Percentiles rank a stretch among this genome's conserved stretches.
phyloP scores from a whole-genome alignment of 2,888 invertebrate genomes.

The Adelphocoris suturalis region DNA sequence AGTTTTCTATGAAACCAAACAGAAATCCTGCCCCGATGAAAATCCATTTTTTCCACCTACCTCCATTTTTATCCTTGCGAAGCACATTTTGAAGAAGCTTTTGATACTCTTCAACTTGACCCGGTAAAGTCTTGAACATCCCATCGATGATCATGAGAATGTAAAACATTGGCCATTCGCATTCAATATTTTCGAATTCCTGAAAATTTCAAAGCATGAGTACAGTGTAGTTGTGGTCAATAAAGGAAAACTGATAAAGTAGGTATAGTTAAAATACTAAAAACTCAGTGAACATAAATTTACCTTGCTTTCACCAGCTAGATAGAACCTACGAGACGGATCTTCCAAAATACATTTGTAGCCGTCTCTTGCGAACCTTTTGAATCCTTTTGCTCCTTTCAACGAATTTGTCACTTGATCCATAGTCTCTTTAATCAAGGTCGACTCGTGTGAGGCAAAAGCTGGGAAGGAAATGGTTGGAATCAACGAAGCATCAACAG shows the following conservation, averaged over 20 bases:
- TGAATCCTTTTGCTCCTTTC: slow-evolving; percentile 94
- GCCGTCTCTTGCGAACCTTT: slow-evolving; percentile 96
- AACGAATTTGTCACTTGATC: slow-evolving; percentile 89
- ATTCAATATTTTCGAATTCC: slow-evolving; percentile 97
- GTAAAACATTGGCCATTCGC: slow-evolving; percentile 98
- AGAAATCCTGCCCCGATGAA: too few relatives aligned
- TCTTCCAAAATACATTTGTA: slow-evolving; percentile 94
- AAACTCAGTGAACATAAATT: not conserved
- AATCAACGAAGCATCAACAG: slow-evolving; percentile 94
- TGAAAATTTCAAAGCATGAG: slow-evolving; percentile 76
- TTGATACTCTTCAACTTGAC: slow-evolving; percentile 96
- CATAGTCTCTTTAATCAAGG: slow-evolving; percentile 92
- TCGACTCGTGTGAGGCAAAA: slow-evolving; percentile 97
- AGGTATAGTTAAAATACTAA: not conserved
- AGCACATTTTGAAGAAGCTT: slow-evolving; percentile 89
- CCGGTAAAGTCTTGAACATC: slow-evolving; percentile 90
- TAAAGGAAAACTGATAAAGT: not conserved
- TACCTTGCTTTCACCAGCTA: slow-evolving; percentile 92
- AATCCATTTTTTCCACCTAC: slow-evolving; percentile 79
- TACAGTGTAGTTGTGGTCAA: not conserved
- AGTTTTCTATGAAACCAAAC: too few relatives aligned
- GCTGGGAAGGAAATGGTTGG: slow-evolving; percentile 98
- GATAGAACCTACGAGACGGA: slow-evolving; percentile 84
- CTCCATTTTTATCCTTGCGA: slow-evolving; percentile 89
- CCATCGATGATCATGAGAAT: slow-evolving; percentile 98